A percentile compares a stretch with the other conserved stretches of the same genome.
phyloP scores from a whole-genome alignment of 1,140 invertebrate genomes.

The Wasmannia auropunctata region DNA sequence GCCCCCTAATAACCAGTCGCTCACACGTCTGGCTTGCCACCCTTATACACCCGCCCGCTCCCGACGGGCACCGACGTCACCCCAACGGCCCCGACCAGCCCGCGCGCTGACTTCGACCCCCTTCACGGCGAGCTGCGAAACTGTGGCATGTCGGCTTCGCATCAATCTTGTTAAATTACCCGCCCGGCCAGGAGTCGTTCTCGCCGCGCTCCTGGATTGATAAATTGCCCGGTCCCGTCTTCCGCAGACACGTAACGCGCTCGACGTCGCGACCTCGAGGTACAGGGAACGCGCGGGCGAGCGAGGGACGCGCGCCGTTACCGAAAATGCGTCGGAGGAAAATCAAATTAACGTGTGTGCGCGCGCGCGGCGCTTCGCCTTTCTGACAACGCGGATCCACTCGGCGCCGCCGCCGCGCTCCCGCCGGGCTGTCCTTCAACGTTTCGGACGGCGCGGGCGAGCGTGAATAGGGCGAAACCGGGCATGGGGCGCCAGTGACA shows the following conservation, averaged over 20 bases:
- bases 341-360: conserved; percentile 81
- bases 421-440: conserved; percentile 44
- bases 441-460: conserved; percentile 9
- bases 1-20: conserved; percentile 81
- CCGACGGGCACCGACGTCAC: conserved; percentile 61
- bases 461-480: conserved; percentile 29
- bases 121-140: conserved; percentile 76
- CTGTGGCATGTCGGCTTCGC: conserved; percentile 83
- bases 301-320: conserved; percentile 28
- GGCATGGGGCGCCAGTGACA: conserved; percentile 33
- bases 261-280: conserved; percentile 75
- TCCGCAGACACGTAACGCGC: conserved; percentile 80
- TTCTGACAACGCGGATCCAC: conserved; percentile 44
- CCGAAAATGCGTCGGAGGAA: conserved; percentile 78
- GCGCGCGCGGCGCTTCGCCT: conserved; percentile 60
- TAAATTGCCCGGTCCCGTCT: conserved; percentile 83
- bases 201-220: conserved; percentile 81
- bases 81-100: conserved; percentile 62
- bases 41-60: conserved; percentile 69
- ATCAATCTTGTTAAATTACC: conserved; percentile 85
- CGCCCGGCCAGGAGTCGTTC: conserved; percentile 82
- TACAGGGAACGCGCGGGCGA: conserved; percentile 51
- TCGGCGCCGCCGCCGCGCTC: conserved; percentile 19
- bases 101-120: conserved; percentile 59
- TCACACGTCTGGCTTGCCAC: conserved; percentile 76